Conservation (phyloP, 2,888 invertebrate genomes). For the Blastobasis adustella region DNA sequence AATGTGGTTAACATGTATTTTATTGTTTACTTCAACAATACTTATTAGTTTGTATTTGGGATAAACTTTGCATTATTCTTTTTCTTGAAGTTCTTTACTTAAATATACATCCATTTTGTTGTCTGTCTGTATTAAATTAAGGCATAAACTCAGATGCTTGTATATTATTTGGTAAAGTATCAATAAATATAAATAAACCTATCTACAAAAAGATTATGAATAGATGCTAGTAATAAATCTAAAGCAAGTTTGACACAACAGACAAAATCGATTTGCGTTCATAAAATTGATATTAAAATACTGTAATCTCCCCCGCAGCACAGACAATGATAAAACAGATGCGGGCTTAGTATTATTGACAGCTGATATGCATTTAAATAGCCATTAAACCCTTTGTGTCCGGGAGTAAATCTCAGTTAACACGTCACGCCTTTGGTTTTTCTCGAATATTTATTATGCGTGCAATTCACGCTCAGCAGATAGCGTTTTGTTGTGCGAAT, state of each 20-base stretch:
- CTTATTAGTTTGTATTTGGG: too few relatives aligned
- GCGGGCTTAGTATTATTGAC: slow-evolving; percentile 55
- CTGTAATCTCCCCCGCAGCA: not conserved
- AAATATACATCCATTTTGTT: too few relatives aligned
- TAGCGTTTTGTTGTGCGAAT: slow-evolving; percentile 25
- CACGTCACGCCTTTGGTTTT: slow-evolving; percentile 37
- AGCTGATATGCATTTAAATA: slow-evolving; percentile 52
- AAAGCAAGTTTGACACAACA: not conserved
- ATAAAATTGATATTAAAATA: not conserved
- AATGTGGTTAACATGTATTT: too few relatives aligned
- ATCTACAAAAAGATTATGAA: too few relatives aligned
- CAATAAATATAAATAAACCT: too few relatives aligned
- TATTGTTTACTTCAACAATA: too few relatives aligned
- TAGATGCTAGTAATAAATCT: too few relatives aligned
- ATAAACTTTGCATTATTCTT: too few relatives aligned
- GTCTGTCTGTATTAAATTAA: too few relatives aligned
- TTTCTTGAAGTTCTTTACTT: too few relatives aligned
- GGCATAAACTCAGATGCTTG: too few relatives aligned
- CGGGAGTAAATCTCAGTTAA: slow-evolving; percentile 54
- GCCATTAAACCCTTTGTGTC: slow-evolving; percentile 43
- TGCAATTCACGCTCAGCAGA: slow-evolving; percentile 17
- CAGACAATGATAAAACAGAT: slow-evolving; percentile 29
- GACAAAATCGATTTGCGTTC: not conserved
- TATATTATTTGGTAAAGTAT: too few relatives aligned
- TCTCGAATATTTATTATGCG: slow-evolving; percentile 52